Percentiles rank a stretch among this genome's conserved stretches.
Evolutionary conservation across 2,797 vertebrate genomes (phyloP).

Genomic region (Apogon talboti): DNA sequence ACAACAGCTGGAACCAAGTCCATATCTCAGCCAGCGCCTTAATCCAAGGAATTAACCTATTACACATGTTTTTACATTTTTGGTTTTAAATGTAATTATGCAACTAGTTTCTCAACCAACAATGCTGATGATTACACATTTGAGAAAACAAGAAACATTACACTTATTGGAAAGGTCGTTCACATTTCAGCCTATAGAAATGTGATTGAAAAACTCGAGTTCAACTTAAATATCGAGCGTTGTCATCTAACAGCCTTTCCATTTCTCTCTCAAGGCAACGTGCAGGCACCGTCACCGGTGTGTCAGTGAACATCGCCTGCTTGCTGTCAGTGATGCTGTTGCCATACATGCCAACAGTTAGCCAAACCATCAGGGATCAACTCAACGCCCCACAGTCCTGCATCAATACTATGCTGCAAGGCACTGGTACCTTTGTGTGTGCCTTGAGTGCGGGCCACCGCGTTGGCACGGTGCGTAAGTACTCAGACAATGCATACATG

Average conservation of each 20-base stretch:
- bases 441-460: slow-evolving; percentile 86
- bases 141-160: too few relatives aligned
- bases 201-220: background rate
- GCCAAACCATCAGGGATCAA: slow-evolving; percentile 89
- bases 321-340: slow-evolving; percentile 89
- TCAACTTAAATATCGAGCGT: background rate
- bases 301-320: slow-evolving; percentile 92
- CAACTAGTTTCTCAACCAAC: too few relatives aligned
- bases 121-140: too few relatives aligned
- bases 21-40: too few relatives aligned
- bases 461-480: slow-evolving; percentile 89
- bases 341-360: slow-evolving; percentile 92
- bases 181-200: background rate
- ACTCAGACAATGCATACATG: slow-evolving; percentile 27
- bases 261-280: slow-evolving; percentile 81
- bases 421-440: slow-evolving; percentile 84
- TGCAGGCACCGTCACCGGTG: slow-evolving; percentile 90
- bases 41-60: too few relatives aligned
- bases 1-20: too few relatives aligned
- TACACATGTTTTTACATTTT: too few relatives aligned
- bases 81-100: too few relatives aligned
- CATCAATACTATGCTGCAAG: slow-evolving; percentile 76
- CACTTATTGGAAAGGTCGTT: too few relatives aligned
- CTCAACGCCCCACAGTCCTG: slow-evolving; percentile 82
- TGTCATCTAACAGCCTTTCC: background rate